Evolutionary conservation across 2,797 vertebrate genomes (phyloP).

Genomic region (Hephaestus fuliginosus): DNA sequence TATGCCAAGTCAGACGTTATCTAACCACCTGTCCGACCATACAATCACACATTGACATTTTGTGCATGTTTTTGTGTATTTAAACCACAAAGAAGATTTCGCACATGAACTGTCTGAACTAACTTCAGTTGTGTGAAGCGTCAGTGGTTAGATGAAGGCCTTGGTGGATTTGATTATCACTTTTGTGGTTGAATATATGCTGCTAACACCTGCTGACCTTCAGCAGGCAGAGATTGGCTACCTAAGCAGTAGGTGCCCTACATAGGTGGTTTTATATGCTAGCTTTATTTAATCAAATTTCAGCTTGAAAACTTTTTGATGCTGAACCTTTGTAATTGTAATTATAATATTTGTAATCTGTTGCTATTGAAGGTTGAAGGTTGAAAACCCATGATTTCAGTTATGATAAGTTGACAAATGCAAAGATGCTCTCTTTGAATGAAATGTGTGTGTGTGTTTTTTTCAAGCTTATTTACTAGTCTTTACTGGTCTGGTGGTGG

Average conservation of each 20-base stretch:
- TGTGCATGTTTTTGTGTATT: background rate
- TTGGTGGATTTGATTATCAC: constrained; percentile 33
- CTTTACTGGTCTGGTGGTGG: background rate
- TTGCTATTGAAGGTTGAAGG: too few species aligned
- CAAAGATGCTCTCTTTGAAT: too few species aligned
- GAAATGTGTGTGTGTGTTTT: too few species aligned
- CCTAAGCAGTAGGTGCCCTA: background rate
- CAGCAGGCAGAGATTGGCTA: background rate
- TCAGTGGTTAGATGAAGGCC: background rate
- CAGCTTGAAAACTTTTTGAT: background rate
- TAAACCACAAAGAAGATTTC: constrained; percentile 2
- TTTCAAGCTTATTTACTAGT: background rate
- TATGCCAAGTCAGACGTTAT: background rate
- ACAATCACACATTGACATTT: background rate
- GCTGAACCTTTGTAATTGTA: too few species aligned
- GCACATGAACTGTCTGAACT: background rate
- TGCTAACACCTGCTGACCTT: background rate
- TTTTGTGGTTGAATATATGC: constrained; percentile 19
- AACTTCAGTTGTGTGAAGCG: constrained; percentile 2
- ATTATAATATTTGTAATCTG: too few species aligned
- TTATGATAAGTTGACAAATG: too few species aligned
- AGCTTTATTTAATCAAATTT: background rate
- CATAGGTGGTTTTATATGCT: too few species aligned
- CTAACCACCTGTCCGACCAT: background rate
- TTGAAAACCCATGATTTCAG: too few species aligned